Conservation (phyloP, 2,113 vertebrate species). For the Zosterops borbonicus region DNA sequence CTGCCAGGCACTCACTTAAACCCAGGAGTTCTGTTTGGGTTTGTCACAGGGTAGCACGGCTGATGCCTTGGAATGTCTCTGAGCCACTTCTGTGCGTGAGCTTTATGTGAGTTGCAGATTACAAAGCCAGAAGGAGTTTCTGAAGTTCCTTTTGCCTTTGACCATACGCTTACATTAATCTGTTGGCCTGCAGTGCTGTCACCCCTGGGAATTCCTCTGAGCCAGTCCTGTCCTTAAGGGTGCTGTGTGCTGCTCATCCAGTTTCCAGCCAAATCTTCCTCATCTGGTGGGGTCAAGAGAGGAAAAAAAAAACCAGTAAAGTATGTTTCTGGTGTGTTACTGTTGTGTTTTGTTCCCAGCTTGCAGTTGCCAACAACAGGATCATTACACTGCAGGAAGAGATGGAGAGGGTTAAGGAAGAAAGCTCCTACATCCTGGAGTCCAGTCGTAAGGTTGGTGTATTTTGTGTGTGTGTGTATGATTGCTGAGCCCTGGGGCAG, state of each 20-base stretch:
- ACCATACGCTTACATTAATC: fast-evolving
- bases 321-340: fast-evolving
- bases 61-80: neutral
- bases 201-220: neutral
- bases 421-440: conserved; percentile 88
- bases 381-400: conserved; percentile 98
- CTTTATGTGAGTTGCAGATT: fast-evolving
- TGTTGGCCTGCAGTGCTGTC: neutral
- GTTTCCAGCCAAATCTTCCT: neutral
- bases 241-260: fast-evolving
- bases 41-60: neutral
- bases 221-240: fast-evolving
- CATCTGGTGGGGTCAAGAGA: neutral
- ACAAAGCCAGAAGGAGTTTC: neutral
- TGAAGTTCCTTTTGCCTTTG: neutral
- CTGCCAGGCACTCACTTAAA: fast-evolving
- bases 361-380: conserved; percentile 96
- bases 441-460: conserved; percentile 84
- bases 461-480: neutral
- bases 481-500: neutral
- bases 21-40: fast-evolving
- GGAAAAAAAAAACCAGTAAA: fast-evolving
- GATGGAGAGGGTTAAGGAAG: conserved; percentile 91
- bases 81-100: neutral
- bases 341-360: conserved; percentile 70